Evolutionary conservation across 2,888 invertebrate genomes (phyloP).

Genomic region (Globia sparganii): DNA sequence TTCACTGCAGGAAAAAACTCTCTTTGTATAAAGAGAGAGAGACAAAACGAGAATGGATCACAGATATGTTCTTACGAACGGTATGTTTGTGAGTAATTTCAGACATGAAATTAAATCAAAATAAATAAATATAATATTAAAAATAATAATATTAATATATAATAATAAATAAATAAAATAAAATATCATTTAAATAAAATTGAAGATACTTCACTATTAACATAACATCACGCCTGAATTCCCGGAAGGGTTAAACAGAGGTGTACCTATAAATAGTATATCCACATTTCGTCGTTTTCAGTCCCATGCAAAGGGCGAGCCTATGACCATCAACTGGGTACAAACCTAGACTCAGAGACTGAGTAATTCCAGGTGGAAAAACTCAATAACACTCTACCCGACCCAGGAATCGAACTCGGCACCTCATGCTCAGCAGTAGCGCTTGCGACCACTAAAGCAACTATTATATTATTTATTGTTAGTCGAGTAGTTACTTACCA

Average conservation of each 20-base stretch:
- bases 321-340: neutral
- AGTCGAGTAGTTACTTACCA: neutral
- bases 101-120: no score
- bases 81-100: no score
- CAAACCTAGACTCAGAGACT: neutral
- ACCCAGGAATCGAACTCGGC: neutral
- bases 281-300: neutral
- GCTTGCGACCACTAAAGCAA: neutral
- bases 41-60: neutral
- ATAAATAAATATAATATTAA: no score
- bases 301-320: neutral
- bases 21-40: neutral
- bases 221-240: neutral
- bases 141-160: no score
- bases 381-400: neutral
- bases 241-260: neutral
- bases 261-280: neutral
- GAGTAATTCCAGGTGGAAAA: neutral
- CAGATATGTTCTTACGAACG: neutral
- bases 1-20: neutral
- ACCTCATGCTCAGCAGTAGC: neutral
- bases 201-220: neutral
- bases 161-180: no score
- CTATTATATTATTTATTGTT: neutral
- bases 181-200: no score